Conservation (phyloP, 2,113 vertebrate genomes). For the Hyaena hyaena region DNA sequence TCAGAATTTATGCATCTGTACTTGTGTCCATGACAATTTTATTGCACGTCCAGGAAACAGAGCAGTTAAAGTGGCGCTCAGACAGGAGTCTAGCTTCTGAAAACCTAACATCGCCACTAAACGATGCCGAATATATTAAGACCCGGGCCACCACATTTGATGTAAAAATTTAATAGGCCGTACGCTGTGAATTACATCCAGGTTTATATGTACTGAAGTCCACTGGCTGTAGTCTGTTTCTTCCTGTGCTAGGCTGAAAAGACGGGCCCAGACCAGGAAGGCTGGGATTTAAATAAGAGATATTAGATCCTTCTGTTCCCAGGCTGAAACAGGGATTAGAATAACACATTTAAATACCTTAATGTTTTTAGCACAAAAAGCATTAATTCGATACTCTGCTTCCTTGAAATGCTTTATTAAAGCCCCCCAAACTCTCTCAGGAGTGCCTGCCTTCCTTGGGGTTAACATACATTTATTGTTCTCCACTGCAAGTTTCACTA, state of each 20-base stretch:
- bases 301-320: slow-evolving; percentile 80
- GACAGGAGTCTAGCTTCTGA: slow-evolving; percentile 21
- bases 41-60: slow-evolving; percentile 4
- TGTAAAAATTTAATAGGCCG: not conserved
- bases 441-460: slow-evolving; percentile 76
- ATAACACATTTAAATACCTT: slow-evolving; percentile 83
- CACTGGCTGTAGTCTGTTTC: slow-evolving; percentile 38
- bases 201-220: not conserved
- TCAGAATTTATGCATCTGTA: slow-evolving; percentile 40
- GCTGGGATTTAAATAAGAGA: slow-evolving; percentile 74
- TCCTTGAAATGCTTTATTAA: slow-evolving; percentile 85
- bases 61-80: not conserved
- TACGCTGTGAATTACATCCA: not conserved
- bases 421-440: slow-evolving; percentile 74
- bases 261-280: slow-evolving; percentile 68
- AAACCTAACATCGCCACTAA: not conserved
- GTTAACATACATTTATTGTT: slow-evolving; percentile 72
- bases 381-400: slow-evolving; percentile 84
- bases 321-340: slow-evolving; percentile 80
- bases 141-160: not conserved
- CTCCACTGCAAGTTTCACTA: slow-evolving; percentile 67
- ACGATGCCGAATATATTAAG: not conserved
- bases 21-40: slow-evolving; percentile 36
- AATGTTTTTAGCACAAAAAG: slow-evolving; percentile 86
- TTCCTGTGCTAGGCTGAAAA: slow-evolving; percentile 28